Base-by-base conservation (phyloP, 2,113 vertebrate genomes). In the Vicugna pacos region DNA sequence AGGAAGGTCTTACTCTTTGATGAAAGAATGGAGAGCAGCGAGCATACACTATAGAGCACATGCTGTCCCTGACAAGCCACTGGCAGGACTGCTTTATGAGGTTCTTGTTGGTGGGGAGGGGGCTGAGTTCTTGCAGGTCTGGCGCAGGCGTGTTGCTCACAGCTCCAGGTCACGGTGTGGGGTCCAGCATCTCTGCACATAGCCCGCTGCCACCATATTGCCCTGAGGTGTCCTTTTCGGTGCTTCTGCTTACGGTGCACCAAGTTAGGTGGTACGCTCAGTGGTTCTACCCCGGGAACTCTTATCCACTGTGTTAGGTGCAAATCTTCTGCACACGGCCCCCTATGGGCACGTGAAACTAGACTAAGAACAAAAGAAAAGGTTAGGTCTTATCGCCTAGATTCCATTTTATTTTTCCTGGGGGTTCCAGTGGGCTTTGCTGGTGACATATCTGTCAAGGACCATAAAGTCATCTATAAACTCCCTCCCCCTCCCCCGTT, bases 401-500 rank as follows among this genome's bases (percentile, higher is more conserved):
- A 79, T 79, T 54, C 50, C 20, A 24, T 10, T 12, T 24, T 24
- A 54, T 54, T 79, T 54, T 54, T 8, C 50, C 32, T 20, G 2
- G 50, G n/a, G n/a, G 35, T 6, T 6, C 32, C 50, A 24, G 50
- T 79, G 75, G 32, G 32, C 50, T 79, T 54, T 54, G 32, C 75
- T 6, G 7, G 11, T 22, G 75, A 54, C 19, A 14, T 77, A 24
- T 42, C 48, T 22, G 11, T 19, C 26, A 26, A 38, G n/a, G 73
- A 72, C 28, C 4, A 24, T 28, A 32, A 42, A 76, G 28, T 28
- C 12, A 22, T 17, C 32, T 46, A 8, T 67, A 67, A 62, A 42
- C 12, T 52, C 5, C 22, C 9, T 30, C 3, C 12, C 6, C 1
- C 11, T 16, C 19, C 46, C 19, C 30, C 0, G 26, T 9, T 32